phyloP scores from a whole-genome alignment of 1,140 invertebrate genomes.

The Formica exsecta region DNA sequence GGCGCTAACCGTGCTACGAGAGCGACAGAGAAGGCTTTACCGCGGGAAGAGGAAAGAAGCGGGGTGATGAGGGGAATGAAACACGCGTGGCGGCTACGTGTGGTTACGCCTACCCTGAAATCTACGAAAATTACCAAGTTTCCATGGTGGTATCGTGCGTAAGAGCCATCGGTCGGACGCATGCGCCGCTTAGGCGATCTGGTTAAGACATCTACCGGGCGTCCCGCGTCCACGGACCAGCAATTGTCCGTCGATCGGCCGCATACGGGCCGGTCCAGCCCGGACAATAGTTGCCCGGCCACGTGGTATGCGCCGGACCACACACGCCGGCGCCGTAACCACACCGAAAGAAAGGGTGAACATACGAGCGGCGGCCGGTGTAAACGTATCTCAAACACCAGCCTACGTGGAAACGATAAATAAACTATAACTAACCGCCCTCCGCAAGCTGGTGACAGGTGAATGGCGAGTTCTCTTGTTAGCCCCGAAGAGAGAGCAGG shows the following conservation, averaged over 20 bases:
- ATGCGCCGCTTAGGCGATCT: slow-evolving; percentile 78
- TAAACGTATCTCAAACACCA: slow-evolving; percentile 83
- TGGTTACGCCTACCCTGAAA: slow-evolving; percentile 63
- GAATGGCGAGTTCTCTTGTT: slow-evolving; percentile 86
- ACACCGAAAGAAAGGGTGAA: slow-evolving; percentile 77
- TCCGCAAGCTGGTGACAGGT: slow-evolving; percentile 83
- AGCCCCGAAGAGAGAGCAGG: slow-evolving; percentile 72
- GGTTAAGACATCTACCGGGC: slow-evolving; percentile 81
- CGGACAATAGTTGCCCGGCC: slow-evolving; percentile 77
- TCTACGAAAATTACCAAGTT: slow-evolving; percentile 73
- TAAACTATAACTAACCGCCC: slow-evolving; percentile 86
- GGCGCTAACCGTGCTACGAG: not conserved
- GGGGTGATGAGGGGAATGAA: slow-evolving; percentile 4
- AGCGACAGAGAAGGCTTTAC: not conserved
- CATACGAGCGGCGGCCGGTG: slow-evolving; percentile 80
- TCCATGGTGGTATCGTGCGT: slow-evolving; percentile 66
- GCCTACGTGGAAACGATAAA: slow-evolving; percentile 85
- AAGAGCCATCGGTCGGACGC: slow-evolving; percentile 66
- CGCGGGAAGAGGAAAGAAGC: not conserved
- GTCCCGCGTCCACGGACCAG: slow-evolving; percentile 45
- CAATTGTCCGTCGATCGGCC: slow-evolving; percentile 64
- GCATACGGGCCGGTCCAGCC: slow-evolving; percentile 8
- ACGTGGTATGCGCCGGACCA: slow-evolving; percentile 80
- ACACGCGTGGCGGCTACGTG: slow-evolving; percentile 57
- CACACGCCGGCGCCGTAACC: slow-evolving; percentile 82